Conservation (phyloP, 1,140 invertebrate species). For the Heliothis virescens region DNA sequence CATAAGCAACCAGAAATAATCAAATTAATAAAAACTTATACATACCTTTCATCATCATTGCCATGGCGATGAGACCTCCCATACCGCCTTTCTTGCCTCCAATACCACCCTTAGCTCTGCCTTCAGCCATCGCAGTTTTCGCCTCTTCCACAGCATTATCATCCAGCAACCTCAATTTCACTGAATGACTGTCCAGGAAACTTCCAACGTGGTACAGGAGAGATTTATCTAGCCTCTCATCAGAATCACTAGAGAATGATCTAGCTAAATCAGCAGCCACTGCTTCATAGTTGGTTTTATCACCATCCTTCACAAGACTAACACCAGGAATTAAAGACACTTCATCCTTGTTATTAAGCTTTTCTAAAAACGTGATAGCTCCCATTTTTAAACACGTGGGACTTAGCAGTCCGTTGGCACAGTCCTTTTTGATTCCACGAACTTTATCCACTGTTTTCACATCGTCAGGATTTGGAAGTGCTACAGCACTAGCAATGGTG, state of each 20-base stretch:
- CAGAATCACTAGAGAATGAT: constrained; percentile 89
- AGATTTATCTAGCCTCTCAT: constrained; percentile 90
- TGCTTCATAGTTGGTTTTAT: constrained; percentile 86
- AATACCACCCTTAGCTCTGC: constrained; percentile 80
- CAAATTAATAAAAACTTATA: neutral
- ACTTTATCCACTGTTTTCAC: constrained; percentile 40
- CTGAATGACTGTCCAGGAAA: constrained; percentile 89
- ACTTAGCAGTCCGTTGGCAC: constrained; percentile 88
- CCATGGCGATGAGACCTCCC: constrained; percentile 86
- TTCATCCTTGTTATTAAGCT: constrained; percentile 87
- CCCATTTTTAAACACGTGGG: constrained; percentile 91
- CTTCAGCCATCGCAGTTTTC: constrained; percentile 71
- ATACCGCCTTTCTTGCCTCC: constrained; percentile 84
- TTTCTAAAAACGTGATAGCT: constrained; percentile 90
- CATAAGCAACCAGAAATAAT: neutral
- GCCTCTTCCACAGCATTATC: constrained; percentile 86
- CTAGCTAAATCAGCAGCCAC: constrained; percentile 88
- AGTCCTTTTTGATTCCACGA: constrained; percentile 84
- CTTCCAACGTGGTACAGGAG: constrained; percentile 89
- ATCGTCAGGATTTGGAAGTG: constrained; percentile 55
- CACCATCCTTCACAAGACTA: constrained; percentile 88
- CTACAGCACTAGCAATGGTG: constrained; percentile 51
- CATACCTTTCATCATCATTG: constrained; percentile 88
- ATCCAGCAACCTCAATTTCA: constrained; percentile 90
- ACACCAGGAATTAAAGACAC: constrained; percentile 89